These are phyloP conservation scores for Pomacea canaliculata DNA, from an alignment of 2,888 invertebrate species.

Conservation along the genomic window DNA sequence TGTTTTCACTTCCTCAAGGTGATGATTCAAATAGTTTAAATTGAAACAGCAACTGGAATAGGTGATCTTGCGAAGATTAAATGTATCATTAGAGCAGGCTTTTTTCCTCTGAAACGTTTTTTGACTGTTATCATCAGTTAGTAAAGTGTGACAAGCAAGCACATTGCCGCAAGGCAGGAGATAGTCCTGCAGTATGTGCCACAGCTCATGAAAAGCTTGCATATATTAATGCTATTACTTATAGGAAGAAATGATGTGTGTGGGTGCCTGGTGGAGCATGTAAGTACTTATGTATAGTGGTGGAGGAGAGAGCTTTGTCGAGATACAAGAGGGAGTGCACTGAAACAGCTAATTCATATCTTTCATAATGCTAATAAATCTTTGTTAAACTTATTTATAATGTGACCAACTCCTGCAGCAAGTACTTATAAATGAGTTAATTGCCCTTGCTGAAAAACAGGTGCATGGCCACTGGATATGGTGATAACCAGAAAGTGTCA, in stretches of 20 bases:
- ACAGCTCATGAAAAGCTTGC: slow-evolving; percentile 32
- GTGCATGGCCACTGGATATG: slow-evolving; percentile 68
- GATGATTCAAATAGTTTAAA: no score
- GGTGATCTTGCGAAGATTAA: no score
- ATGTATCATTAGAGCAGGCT: no score
- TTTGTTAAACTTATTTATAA: no score
- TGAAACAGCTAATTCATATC: no score
- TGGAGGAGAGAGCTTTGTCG: background rate
- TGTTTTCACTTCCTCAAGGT: no score
- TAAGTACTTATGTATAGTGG: background rate
- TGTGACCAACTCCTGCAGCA: no score
- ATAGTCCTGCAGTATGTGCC: slow-evolving; percentile 22
- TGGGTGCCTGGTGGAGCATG: background rate
- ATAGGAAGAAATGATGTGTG: background rate
- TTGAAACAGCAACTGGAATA: no score
- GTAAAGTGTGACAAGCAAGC: slow-evolving; percentile 21
- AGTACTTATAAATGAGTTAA: no score
- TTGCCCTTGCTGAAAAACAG: slow-evolving; percentile 35
- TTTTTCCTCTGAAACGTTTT: no score
- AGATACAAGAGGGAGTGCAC: no score
- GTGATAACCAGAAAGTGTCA: slow-evolving; percentile 61
- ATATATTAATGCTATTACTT: slow-evolving; percentile 22
- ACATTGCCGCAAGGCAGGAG: slow-evolving; percentile 20
- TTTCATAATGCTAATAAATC: no score
- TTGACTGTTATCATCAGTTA: slow-evolving; percentile 15